These are phyloP conservation scores for Phyllotreta striolata DNA, from an alignment of 2,888 invertebrate genomes.

Conservation along the genomic window DNA sequence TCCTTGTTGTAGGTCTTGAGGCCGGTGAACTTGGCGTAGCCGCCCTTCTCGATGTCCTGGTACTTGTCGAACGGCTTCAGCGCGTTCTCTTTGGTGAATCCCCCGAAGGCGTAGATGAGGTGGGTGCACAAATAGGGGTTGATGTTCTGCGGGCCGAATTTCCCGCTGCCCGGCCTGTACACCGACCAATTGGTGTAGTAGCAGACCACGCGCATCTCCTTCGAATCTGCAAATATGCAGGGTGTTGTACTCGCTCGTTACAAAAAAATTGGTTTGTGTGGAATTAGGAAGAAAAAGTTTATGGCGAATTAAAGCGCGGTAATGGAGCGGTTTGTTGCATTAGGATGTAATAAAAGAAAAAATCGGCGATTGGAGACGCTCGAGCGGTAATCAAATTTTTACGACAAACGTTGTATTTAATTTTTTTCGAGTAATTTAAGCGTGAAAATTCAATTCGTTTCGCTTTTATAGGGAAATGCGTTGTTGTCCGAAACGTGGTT, in stretches of 20 bases:
- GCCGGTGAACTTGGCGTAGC: slow-evolving; percentile 93
- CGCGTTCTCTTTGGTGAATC: slow-evolving; percentile 89
- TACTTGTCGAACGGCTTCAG: slow-evolving; percentile 94
- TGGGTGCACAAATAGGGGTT: slow-evolving; percentile 95
- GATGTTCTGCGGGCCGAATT: slow-evolving; percentile 92
- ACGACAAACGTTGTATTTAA: neutral
- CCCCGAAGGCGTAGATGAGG: slow-evolving; percentile 91
- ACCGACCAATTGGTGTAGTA: slow-evolving; percentile 96
- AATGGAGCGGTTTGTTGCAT: neutral
- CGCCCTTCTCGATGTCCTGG: slow-evolving; percentile 95
- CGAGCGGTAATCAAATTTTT: slow-evolving; percentile 11
- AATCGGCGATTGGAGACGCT: neutral
- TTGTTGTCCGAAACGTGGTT: slow-evolving; percentile 19
- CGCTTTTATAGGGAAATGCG: slow-evolving; percentile 23
- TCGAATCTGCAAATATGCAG: slow-evolving; percentile 57
- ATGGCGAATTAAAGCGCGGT: neutral
- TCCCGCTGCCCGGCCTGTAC: slow-evolving; percentile 88
- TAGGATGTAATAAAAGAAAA: neutral
- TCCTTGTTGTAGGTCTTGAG: slow-evolving; percentile 93
- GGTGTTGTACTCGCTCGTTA: too few species aligned
- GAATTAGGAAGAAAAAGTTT: too few species aligned
- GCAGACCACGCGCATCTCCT: slow-evolving; percentile 82
- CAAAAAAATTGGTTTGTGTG: too few species aligned
- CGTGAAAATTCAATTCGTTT: slow-evolving; percentile 19
- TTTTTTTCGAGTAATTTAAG: neutral